phyloP scores from a whole-genome alignment of 2,113 vertebrate genomes.

The Oophaga pumilio region DNA sequence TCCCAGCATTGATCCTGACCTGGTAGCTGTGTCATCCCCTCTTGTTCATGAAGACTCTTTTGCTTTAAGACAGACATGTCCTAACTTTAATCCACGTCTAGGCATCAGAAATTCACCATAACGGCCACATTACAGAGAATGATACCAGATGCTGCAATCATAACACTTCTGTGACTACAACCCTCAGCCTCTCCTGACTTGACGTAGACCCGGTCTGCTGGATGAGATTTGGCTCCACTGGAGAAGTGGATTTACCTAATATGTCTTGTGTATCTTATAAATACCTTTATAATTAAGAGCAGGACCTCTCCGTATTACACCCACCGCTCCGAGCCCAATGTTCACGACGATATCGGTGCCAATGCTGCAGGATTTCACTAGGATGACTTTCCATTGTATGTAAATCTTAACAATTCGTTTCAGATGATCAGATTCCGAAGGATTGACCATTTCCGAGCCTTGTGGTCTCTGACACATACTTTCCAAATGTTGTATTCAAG shows the following conservation, averaged over 20 bases:
- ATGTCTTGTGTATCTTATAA: slow-evolving; percentile 5
- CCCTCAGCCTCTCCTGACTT: background rate
- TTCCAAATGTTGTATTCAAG: slow-evolving; percentile 37
- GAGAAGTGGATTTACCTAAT: slow-evolving; percentile 2
- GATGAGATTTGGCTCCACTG: slow-evolving; percentile 6
- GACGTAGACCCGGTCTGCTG: background rate
- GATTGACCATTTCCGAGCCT: slow-evolving; percentile 1
- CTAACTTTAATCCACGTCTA: slow-evolving; percentile 25
- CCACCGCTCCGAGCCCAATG: background rate
- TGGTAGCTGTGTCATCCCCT: background rate
- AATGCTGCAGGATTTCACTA: background rate
- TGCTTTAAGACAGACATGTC: background rate
- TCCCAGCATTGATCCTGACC: slow-evolving; percentile 4
- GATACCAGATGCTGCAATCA: background rate
- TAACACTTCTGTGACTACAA: background rate
- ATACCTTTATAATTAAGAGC: background rate
- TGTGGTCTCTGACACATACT: slow-evolving; percentile 19
- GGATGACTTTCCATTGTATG: slow-evolving; percentile 2
- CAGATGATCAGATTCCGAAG: slow-evolving; percentile 38
- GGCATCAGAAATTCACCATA: slow-evolving; percentile 39
- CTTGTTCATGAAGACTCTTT: background rate
- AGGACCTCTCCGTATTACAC: background rate
- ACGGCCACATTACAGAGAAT: slow-evolving; percentile 15
- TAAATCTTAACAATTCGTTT: slow-evolving; percentile 24
- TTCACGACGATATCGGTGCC: background rate